Evolutionary conservation across 2,113 vertebrate species (phyloP).

Genomic region (Geothlypis trichas): DNA sequence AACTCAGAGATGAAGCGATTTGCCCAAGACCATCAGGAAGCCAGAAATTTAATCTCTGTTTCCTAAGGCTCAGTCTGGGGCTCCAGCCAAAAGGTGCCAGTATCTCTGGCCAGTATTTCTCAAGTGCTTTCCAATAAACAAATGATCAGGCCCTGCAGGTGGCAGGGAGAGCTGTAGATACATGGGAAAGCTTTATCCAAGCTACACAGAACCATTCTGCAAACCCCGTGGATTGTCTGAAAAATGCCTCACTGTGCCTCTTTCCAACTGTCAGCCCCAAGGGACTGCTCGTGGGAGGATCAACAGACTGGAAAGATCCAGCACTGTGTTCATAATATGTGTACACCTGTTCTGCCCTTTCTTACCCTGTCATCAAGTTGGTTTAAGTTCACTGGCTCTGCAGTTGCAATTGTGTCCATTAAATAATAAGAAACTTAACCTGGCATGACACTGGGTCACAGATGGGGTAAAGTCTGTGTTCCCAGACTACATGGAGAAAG

Average conservation of each 20-base stretch:
- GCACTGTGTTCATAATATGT: not conserved
- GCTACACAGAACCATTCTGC: not conserved
- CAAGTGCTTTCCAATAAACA: constrained; percentile 21
- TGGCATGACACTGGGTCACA: not conserved
- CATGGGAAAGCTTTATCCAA: not conserved
- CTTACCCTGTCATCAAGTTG: not conserved
- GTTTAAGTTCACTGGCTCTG: not conserved
- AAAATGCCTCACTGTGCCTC: not conserved
- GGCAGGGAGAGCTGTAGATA: not conserved
- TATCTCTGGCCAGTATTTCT: not conserved
- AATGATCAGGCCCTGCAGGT: not conserved
- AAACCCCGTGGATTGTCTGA: not conserved
- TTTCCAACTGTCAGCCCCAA: not conserved
- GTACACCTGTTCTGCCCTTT: not conserved
- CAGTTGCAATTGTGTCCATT: not conserved
- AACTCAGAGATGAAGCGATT: not conserved
- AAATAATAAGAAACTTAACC: not conserved
- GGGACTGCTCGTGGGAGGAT: not conserved
- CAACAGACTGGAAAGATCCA: not conserved
- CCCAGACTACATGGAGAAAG: not conserved
- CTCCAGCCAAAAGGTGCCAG: constrained; percentile 10
- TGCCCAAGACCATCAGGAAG: not conserved
- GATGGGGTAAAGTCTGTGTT: not conserved
- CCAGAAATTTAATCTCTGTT: not conserved
- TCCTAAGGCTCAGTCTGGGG: not conserved